Evolutionary conservation across 1,140 invertebrate species (phyloP).

Genomic region (Papilio machaon): DNA sequence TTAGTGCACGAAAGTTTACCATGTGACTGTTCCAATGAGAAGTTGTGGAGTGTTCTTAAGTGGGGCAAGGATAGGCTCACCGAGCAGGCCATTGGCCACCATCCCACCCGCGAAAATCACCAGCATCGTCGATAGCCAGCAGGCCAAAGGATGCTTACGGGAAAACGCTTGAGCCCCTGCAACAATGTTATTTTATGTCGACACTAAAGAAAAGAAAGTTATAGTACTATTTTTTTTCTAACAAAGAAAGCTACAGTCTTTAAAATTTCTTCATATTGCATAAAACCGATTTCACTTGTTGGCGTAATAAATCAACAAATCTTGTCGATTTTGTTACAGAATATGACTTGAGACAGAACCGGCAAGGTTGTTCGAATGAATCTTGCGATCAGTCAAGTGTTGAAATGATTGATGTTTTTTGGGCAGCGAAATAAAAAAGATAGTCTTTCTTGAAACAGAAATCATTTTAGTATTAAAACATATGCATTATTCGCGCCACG

Average conservation of each 20-base stretch:
- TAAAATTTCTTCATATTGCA: neutral
- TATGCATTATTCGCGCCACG: no score
- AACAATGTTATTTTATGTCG: conserved; percentile 45
- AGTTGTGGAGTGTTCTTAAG: conserved; percentile 97
- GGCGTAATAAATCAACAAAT: neutral
- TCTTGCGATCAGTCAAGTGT: neutral
- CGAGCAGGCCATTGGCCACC: conserved; percentile 95
- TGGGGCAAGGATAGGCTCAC: conserved; percentile 96
- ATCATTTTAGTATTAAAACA: neutral
- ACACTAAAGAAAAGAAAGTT: neutral
- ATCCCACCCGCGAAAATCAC: conserved; percentile 99
- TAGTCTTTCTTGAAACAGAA: neutral
- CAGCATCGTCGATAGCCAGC: conserved; percentile 98
- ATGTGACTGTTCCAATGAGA: conserved; percentile 94
- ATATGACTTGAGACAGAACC: neutral
- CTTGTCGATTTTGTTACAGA: neutral
- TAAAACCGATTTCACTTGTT: neutral
- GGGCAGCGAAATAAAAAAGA: neutral
- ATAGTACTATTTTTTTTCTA: neutral
- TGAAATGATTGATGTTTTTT: neutral
- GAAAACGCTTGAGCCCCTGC: conserved; percentile 95
- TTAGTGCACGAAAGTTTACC: conserved; percentile 84
- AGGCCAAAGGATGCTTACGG: conserved; percentile 97
- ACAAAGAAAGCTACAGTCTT: no score
- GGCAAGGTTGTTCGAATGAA: neutral